Percentiles rank a stretch among this genome's conserved stretches.
Conservation (phyloP, 2,113 vertebrate genomes). For the Hymenochirus boettgeri region DNA sequence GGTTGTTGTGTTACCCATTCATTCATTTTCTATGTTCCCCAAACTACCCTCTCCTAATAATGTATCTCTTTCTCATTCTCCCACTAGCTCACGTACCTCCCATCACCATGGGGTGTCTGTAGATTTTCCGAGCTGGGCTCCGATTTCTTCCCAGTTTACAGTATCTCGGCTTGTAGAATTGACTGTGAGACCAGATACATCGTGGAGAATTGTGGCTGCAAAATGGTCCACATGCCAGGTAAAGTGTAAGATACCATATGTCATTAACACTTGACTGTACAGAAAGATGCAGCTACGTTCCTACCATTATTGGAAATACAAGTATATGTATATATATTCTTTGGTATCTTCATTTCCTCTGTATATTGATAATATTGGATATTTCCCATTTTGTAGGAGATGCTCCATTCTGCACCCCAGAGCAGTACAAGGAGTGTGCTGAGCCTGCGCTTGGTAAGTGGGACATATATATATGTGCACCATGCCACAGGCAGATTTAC, state of each 20-base stretch:
- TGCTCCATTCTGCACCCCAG: slow-evolving; percentile 84
- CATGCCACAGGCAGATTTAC: no score
- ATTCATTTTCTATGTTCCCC: no score
- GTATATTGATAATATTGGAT: not conserved
- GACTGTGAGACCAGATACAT: slow-evolving; percentile 98
- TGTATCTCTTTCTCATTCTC: slow-evolving; percentile 39
- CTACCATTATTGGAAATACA: no score
- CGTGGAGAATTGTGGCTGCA: slow-evolving; percentile 97
- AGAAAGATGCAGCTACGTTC: not conserved
- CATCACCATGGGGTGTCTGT: slow-evolving; percentile 94
- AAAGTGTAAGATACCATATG: not conserved
- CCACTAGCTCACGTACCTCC: slow-evolving; percentile 88
- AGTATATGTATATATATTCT: no score
- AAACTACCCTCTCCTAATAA: no score
- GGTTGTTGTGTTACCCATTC: no score
- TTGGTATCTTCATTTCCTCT: no score
- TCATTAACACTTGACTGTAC: no score
- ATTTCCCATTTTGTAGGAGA: slow-evolving; percentile 18
- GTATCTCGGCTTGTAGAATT: slow-evolving; percentile 91
- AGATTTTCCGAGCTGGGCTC: slow-evolving; percentile 84
- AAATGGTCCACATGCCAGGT: slow-evolving; percentile 98
- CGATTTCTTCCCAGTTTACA: slow-evolving; percentile 93
- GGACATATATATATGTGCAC: no score
- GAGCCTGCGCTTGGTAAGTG: slow-evolving; percentile 92
- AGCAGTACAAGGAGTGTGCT: slow-evolving; percentile 97